phyloP scores from a whole-genome alignment of 2,113 vertebrate species.

The Gulo gulo region DNA sequence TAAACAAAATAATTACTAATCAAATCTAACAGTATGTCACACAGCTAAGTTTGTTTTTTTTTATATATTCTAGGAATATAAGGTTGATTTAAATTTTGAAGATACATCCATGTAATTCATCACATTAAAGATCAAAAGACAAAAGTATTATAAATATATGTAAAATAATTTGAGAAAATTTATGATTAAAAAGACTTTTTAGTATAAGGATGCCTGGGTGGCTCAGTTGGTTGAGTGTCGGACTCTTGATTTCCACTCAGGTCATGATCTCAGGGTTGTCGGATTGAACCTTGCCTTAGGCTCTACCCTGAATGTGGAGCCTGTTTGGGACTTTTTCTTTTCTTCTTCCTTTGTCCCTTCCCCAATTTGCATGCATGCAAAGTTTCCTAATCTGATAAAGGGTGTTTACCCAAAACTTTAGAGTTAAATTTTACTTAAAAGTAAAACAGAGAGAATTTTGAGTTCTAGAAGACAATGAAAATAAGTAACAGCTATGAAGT shows the following conservation, averaged over 20 bases:
- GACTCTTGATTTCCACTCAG: not conserved
- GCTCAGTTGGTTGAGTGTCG: not conserved
- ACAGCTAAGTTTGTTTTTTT: not conserved
- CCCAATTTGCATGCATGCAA: not conserved
- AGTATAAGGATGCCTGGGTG: not conserved
- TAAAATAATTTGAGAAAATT: not conserved
- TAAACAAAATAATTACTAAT: not conserved
- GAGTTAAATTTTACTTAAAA: not conserved
- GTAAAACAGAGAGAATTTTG: not conserved
- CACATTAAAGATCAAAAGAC: not conserved
- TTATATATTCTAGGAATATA: not conserved
- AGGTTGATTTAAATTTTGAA: not conserved
- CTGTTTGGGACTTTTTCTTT: not conserved
- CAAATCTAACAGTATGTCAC: not conserved
- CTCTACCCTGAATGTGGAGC: not conserved
- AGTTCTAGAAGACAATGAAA: not conserved
- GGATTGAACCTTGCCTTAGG: not conserved
- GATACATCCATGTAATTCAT: not conserved
- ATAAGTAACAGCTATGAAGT: not conserved
- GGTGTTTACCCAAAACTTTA: not conserved
- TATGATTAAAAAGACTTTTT: not conserved
- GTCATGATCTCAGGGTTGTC: not conserved
- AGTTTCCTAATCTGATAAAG: not conserved
- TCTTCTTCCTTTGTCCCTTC: not conserved
- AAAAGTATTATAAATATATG: not conserved